Base-by-base conservation (phyloP, 1,140 invertebrate genomes). In the Matsumurasca onukii region DNA sequence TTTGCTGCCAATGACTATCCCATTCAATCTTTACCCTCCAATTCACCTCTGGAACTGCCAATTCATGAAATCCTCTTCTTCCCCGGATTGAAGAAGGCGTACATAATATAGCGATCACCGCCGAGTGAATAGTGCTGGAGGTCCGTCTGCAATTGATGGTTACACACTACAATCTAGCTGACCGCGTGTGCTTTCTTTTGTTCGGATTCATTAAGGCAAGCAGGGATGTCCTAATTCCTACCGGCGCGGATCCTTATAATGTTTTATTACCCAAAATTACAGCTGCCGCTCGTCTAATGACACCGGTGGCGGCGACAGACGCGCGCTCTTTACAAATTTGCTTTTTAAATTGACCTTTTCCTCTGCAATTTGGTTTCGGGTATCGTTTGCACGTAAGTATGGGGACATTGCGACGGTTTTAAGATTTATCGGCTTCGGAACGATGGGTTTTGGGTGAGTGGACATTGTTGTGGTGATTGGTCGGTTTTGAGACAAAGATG, bases 231-330 rank as follows among this genome's bases (percentile, higher is more conserved):
- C 55, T 59, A 59, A 59, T 59, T 59, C 55, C 24, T 27, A 22
- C 25, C 55, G 9, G 24, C 25, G 15, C 55, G 55, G 25, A 59
- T 25, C 55, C 55, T 59, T 59, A 59, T 59, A 59, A 59, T 59
- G 55, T 59, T 59, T 59, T 59, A 59, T 59, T 59, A 27, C 55
- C 25, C 55, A 13, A 59, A 59, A 59, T 59, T 59, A 59, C 55
- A 59, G 22, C 55, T 25, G 5, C 22, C 15, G 25, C 3, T 3
- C 55, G 34, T 17, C 34, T 59, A 59, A 59, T 59, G 55, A 59
- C 55, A 29, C 22, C 55, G 49, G 17, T 24, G 55, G 55, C 55
- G 55, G 30, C 55, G 30, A 27, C 5, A 17, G 34, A 39, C 5
- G 5, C 34, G 24, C 22, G 55, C 24, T 27, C 24, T 59, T 59